Base-by-base conservation (phyloP, 2,113 vertebrate genomes). In the Nanorana parkeri region DNA sequence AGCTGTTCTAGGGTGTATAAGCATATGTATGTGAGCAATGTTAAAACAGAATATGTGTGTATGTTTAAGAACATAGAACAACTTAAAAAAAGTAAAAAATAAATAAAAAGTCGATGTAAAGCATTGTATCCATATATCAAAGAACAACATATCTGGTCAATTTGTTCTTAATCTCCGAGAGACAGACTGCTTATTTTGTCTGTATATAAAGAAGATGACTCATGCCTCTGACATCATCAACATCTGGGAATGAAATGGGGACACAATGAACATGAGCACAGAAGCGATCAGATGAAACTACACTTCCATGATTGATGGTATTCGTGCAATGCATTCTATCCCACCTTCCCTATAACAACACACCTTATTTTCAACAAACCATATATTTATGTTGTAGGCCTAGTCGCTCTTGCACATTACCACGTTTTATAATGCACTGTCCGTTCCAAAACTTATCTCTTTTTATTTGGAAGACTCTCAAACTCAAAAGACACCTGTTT, bases 401-500 rank as follows among this genome's bases (percentile, higher is more conserved):
- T 68, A 28, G 21, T 47, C 17, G n/a, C 58, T 23, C 67, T 41
- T 68, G 52, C 61, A 60, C 61, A 55, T 83, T 56, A 76, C 51
- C 51, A 60, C 52, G 51, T 83, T 83, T 58, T 60, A 58, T 66
- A 76, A 41, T 76, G 71, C 28, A 51, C 23, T n/a, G 19, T 11
- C 58, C 5, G 80, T 52, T 74, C 68, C 60, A 81, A 63, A 73
- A 66, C 58, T 66, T 80, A 66, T 81, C 47, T 66, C 26, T 36
- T 60, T 74, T 81, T 66, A 64, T 73, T 75, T 81, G 80, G 80
- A 75, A 74, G 60, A 41, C 32, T 56, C 69, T 81, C 80, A 81
- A 74, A 74, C 47, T 81, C 20, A 41, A 80, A 80, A 73, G 68
- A 81, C 79, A 81, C 68, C 79, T 81, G 79, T 81, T 81, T 81